phyloP scores from a whole-genome alignment of 2,113 vertebrate genomes.

The Vombatus ursinus region DNA sequence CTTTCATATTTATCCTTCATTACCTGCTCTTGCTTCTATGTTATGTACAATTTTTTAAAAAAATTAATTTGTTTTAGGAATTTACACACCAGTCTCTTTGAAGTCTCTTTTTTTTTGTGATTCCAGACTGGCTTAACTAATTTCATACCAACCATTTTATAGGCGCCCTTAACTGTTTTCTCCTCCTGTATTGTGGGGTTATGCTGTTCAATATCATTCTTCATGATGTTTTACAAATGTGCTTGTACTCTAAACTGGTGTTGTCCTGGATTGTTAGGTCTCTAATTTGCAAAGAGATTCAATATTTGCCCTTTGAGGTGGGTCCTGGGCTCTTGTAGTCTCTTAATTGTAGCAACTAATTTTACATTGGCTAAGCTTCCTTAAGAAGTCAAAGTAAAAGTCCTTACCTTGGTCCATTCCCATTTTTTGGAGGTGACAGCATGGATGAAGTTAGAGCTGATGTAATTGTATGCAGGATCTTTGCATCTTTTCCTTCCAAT shows the following conservation, averaged over 20 bases:
- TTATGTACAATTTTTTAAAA: neutral
- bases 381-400: neutral
- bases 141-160: neutral
- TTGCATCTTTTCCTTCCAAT: neutral
- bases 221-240: neutral
- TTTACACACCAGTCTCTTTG: neutral
- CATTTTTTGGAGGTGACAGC: neutral
- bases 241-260: neutral
- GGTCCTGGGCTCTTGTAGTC: neutral
- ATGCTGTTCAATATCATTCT: neutral
- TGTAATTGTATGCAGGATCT: neutral
- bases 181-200: neutral
- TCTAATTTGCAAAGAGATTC: neutral
- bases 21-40: neutral
- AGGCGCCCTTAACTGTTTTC: neutral
- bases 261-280: neutral
- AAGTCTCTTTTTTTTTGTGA: neutral
- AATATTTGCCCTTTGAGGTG: neutral
- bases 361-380: neutral
- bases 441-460: neutral
- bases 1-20: neutral
- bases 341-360: neutral
- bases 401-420: neutral
- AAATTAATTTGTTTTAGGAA: neutral
- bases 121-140: neutral